These are phyloP conservation scores for Leptosomus discolor DNA, from an alignment of 2,113 vertebrate species.

Conservation along the genomic window DNA sequence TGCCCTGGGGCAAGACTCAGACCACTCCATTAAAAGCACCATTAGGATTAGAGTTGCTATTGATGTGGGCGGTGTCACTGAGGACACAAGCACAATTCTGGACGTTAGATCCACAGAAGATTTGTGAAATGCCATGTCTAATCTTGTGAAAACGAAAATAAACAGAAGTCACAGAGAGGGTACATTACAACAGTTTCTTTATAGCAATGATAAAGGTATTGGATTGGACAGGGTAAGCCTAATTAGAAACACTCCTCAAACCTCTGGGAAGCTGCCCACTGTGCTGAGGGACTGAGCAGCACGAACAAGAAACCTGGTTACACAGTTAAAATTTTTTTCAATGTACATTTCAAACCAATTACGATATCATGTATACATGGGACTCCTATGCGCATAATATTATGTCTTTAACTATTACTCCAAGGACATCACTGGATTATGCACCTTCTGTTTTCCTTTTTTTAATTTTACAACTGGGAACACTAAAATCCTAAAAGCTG, in stretches of 20 bases:
- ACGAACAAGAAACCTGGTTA: constrained; percentile 36
- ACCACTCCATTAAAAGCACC: constrained; percentile 2
- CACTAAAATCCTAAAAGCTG: constrained; percentile 66
- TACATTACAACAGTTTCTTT: constrained; percentile 43
- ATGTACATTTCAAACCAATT: constrained; percentile 51
- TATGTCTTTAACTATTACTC: constrained; percentile 64
- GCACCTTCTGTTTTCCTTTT: constrained; percentile 64
- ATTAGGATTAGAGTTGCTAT: constrained; percentile 14
- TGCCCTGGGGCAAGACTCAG: constrained; percentile 4
- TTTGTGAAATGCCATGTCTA: constrained; percentile 52
- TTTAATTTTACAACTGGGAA: constrained; percentile 66
- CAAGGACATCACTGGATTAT: constrained; percentile 57
- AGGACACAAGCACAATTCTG: not conserved
- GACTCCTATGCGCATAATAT: constrained; percentile 44
- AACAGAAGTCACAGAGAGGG: constrained; percentile 32
- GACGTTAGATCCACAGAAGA: constrained; percentile 27
- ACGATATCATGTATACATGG: constrained; percentile 11
- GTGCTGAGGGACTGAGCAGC: constrained; percentile 13
- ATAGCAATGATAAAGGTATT: constrained; percentile 40
- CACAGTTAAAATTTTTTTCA: not conserved
- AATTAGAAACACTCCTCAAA: constrained; percentile 55
- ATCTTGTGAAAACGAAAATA: constrained; percentile 41
- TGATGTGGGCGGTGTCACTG: constrained; percentile 37
- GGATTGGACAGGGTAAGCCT: constrained; percentile 35
- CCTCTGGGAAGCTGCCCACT: constrained; percentile 54